Evolutionary conservation across 2,113 vertebrate genomes (phyloP), one percentile per base, ranked within the genome.

Genomic region (Pipa parva): DNA sequence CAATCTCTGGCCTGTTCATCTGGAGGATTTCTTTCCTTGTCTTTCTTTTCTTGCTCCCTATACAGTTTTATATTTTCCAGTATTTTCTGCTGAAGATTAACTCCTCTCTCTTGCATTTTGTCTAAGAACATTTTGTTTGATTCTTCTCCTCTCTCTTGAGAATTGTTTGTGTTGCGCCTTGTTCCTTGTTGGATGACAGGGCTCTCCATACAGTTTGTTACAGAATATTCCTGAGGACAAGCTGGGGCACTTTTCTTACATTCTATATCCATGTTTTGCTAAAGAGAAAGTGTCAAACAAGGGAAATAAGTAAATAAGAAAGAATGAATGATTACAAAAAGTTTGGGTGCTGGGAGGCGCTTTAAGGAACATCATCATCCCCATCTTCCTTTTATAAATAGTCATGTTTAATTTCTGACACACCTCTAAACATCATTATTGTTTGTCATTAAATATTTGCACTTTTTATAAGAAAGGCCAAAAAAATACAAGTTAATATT

Each of bases 1-100:
- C 89, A 91, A 2, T 88, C 84, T 36, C 59, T 68, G 49, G 82
- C 67, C 76, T 90, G 72, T 25, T 56, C 18, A 68, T 89, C 84
- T 2, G 56, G 27, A 0, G 77, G 72, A 2, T 81, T 45, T 49
- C 68, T 80, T 63, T 69, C 79, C 15, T 72, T 63, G 20, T 54
- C 0, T 42, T 82, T 82, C 59, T 78, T 69, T 54, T 83, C 78
- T 57, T 71, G 22, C 31, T 73, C 73, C 59, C 82, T 85, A 28
- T 72, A 72, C 33, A 63, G 42, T 0, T 6, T 49, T 28, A 83
- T 42, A 18, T 59, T 59, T 8, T 76, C 61, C 57, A 82, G 27
- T 39, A 77, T 80, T 59, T 25, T 12, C 50, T 79, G 63, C 50
- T 90, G 88, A 73, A 87, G 73, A 15, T 21, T 65, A 63, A 80